Conservation (phyloP, 1,140 invertebrate genomes). For the Paraescarpia echinospica region DNA sequence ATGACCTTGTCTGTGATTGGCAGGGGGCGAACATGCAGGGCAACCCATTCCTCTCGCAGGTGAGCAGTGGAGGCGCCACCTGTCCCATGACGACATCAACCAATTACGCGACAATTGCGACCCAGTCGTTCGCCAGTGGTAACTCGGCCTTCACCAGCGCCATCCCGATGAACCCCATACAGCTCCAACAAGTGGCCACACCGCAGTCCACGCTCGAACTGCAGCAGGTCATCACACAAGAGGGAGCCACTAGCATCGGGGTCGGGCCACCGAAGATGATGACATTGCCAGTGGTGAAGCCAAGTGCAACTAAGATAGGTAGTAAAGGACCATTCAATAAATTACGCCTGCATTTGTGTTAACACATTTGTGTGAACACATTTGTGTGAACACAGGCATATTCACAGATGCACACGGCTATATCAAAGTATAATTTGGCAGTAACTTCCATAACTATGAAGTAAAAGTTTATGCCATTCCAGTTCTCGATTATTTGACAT, state of each 20-base stretch:
- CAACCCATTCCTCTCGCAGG: slow-evolving; percentile 41
- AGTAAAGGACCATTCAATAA: too few relatives aligned
- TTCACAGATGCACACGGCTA: background rate
- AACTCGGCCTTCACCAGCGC: background rate
- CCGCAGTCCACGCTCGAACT: slow-evolving; percentile 10
- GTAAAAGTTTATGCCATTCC: too few relatives aligned
- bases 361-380: too few relatives aligned
- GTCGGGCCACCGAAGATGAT: slow-evolving; percentile 26
- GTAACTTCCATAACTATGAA: background rate
- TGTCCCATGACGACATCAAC: slow-evolving; percentile 20
- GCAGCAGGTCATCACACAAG: slow-evolving; percentile 19
- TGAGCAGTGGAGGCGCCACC: slow-evolving; percentile 29
- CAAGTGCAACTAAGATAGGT: slow-evolving; percentile 47
- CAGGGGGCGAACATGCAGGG: slow-evolving; percentile 31
- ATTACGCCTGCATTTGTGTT: too few relatives aligned
- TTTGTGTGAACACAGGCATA: too few relatives aligned
- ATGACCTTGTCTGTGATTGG: background rate
- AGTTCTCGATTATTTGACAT: background rate
- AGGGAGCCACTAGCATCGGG: background rate
- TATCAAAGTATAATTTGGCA: background rate
- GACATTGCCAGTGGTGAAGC: slow-evolving; percentile 34
- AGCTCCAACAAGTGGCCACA: slow-evolving; percentile 7
- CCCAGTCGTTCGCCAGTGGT: background rate
- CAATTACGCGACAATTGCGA: background rate
- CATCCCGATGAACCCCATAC: background rate